Evolutionary conservation across 2,797 vertebrate species (phyloP).

Genomic region (Remorina albescens): DNA sequence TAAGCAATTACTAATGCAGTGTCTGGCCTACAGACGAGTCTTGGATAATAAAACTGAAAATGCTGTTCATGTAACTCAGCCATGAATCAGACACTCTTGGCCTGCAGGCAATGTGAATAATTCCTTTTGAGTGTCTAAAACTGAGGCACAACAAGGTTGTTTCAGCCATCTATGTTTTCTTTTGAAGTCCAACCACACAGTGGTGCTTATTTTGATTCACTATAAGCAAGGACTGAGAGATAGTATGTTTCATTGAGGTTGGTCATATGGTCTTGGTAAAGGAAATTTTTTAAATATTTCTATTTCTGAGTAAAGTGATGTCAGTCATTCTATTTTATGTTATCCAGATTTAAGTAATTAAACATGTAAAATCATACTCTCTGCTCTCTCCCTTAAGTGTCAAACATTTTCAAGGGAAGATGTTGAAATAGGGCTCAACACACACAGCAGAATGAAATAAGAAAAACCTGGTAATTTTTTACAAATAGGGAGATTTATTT

Average conservation of each 20-base stretch:
- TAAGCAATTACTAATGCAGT: conserved; percentile 22
- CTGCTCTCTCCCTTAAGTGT: background rate
- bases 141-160: conserved; percentile 55
- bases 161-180: conserved; percentile 41
- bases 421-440: conserved; percentile 3
- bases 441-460: background rate
- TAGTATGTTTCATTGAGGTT: background rate
- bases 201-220: background rate
- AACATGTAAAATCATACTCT: conserved; percentile 19
- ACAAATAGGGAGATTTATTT: conserved; percentile 30
- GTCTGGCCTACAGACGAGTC: conserved; percentile 20
- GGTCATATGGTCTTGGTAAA: conserved; percentile 8
- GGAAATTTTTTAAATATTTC: background rate
- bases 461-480: conserved; percentile 8
- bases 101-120: conserved; percentile 65
- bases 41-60: conserved; percentile 52
- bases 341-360: conserved; percentile 6
- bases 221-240: conserved; percentile 25
- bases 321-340: conserved; percentile 5
- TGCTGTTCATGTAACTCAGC: conserved; percentile 48
- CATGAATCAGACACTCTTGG: conserved; percentile 49
- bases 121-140: conserved; percentile 68
- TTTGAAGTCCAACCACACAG: conserved; percentile 50
- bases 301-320: conserved; percentile 1
- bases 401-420: conserved; percentile 12